A percentile compares a stretch with the other conserved stretches of the same genome.
Conservation (phyloP, 2,888 invertebrate genomes). For the Lasioglossum calceatum region DNA sequence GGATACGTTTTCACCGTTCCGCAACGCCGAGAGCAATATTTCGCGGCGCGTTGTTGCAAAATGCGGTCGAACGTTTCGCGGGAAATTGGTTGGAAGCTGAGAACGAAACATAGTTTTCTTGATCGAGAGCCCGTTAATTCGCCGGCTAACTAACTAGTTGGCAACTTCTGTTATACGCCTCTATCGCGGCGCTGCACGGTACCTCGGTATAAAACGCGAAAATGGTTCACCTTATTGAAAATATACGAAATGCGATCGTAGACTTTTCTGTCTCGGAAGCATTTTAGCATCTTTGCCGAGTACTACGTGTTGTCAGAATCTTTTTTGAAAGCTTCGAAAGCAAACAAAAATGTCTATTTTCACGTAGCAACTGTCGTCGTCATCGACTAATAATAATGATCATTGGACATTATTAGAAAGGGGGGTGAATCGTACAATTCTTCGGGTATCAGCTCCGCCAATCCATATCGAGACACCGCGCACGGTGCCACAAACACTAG, state of each 20-base stretch:
- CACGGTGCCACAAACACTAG: constrained; percentile 53
- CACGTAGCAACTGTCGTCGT: not conserved
- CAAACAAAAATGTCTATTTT: not conserved
- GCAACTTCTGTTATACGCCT: not conserved
- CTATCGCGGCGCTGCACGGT: not conserved
- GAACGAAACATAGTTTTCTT: constrained; percentile 48
- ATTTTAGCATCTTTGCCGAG: not conserved
- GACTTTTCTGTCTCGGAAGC: not conserved
- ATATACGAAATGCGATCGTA: not conserved
- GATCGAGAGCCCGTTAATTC: constrained; percentile 32
- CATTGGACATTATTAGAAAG: not conserved
- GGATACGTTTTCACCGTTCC: not conserved
- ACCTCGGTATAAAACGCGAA: not conserved
- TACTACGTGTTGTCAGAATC: not conserved
- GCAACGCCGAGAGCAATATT: constrained; percentile 16
- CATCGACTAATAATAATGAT: not conserved
- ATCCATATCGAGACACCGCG: constrained; percentile 54
- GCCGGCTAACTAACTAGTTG: not conserved
- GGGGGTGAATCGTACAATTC: constrained; percentile 51
- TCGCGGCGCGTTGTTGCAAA: not conserved
- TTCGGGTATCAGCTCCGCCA: constrained; percentile 23
- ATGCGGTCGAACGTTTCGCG: constrained; percentile 27
- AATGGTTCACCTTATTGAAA: not conserved
- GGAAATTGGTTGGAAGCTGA: constrained; percentile 34
- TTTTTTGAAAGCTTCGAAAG: not conserved